These are phyloP conservation scores for Dexiosoma caninum DNA, from an alignment of 2,888 invertebrate species.

Conservation along the genomic window DNA sequence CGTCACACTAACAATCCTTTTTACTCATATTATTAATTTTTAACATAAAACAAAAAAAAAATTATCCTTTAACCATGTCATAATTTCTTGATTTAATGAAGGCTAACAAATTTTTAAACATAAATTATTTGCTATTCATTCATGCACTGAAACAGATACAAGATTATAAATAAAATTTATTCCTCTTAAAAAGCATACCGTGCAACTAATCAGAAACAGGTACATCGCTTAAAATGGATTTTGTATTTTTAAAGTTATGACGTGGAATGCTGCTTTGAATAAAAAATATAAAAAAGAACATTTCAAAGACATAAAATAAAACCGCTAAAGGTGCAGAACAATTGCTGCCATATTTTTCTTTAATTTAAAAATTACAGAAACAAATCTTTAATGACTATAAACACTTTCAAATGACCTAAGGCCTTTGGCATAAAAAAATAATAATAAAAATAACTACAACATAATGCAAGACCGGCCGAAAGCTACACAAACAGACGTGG, in stretches of 20 bases:
- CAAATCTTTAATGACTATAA: conserved; percentile 26
- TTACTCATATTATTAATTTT: too few relatives aligned
- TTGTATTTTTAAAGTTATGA: too few relatives aligned
- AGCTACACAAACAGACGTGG: not conserved
- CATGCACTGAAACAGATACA: not conserved
- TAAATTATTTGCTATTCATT: not conserved
- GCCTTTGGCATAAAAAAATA: not conserved
- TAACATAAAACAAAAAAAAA: not conserved
- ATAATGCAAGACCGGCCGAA: too few relatives aligned
- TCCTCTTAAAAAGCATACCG: conserved; percentile 44
- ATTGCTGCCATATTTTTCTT: conserved; percentile 40
- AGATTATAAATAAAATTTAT: conserved; percentile 32
- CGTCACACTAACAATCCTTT: too few relatives aligned
- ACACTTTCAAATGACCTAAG: conserved; percentile 38
- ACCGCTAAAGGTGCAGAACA: conserved; percentile 45
- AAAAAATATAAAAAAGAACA: conserved; percentile 32
- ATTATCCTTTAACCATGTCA: not conserved
- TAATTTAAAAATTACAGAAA: not conserved
- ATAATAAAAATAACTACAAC: not conserved
- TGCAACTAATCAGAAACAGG: conserved; percentile 60
- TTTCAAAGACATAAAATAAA: conserved; percentile 31
- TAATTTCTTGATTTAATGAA: not conserved
- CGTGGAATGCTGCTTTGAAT: not conserved
- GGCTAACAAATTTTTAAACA: not conserved
- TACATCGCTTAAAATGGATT: not conserved